Evolutionary conservation across 2,888 invertebrate genomes (phyloP), one percentile per base, ranked within the genome.

Genomic region (Emmelina monodactyla): DNA sequence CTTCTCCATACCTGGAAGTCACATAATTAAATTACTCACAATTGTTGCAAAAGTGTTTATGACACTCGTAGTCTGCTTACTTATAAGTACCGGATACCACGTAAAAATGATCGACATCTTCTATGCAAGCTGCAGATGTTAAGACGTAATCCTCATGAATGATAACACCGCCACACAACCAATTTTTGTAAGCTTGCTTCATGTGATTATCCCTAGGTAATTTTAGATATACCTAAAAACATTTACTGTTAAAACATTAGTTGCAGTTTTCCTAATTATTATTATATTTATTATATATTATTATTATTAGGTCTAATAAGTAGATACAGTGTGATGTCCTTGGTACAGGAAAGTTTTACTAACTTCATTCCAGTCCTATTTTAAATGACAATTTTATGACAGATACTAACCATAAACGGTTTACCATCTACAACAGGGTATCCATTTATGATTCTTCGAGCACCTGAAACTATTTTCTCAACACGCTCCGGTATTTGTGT

Each of bases 101-200:
- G 35, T 72, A 72, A 35, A 75, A 72, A 41, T 72, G 68, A 33
- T 66, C 63, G 4, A 65, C 71, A 22, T 75, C 72, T 45, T 72
- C 62, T 14, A 72, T 72, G 40, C 73, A 75, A 14, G 72, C 73
- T 0, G 73, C 73, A 4, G 73, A 73, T 2, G 73, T 73, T 2
- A 73, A 39, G n/a, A 73, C 58, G 16, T 68, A 73, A 32, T 73
- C 71, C 32, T 71, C 69, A 9, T 73, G 73, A 2, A 72, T 48
- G 15, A 70, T 70, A 1, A 67, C 62, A 3, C 72, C 72, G 1
- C 71, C 70, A 31, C 72, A 73, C 2, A 73, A 37, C 71, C 71
- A 73, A 0, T 58, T 57, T 1, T 61, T 51, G 35, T 69, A 71
- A 32, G 55, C 55, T 0, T 49, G 49, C 14, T 51, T 49, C 32